These are phyloP conservation scores for Aspidoscelis tigris DNA, from an alignment of 2,113 vertebrate genomes.

Conservation along the genomic window DNA sequence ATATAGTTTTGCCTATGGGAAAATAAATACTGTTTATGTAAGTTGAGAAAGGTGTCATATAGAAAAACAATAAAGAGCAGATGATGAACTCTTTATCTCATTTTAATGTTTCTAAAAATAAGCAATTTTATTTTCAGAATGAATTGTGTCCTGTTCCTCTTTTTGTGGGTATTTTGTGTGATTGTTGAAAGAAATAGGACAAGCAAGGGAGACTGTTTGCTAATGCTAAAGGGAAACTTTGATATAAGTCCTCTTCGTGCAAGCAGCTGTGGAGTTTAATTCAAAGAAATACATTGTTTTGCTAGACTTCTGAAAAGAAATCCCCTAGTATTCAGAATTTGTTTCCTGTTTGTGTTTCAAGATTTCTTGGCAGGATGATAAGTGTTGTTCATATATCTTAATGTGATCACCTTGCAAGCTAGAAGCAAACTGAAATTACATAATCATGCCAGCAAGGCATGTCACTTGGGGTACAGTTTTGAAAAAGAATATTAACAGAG, in stretches of 20 bases:
- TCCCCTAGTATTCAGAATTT: conserved; percentile 28
- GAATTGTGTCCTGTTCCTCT: neutral
- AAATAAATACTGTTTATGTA: neutral
- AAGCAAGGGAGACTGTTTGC: neutral
- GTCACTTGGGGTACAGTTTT: conserved; percentile 71
- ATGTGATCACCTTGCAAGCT: conserved; percentile 54
- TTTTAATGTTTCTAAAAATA: neutral
- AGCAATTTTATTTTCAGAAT: conserved; percentile 6
- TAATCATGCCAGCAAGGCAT: conserved; percentile 62
- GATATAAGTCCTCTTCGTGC: neutral
- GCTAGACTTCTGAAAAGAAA: conserved; percentile 55
- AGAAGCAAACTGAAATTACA: conserved; percentile 61
- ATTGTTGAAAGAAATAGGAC: neutral
- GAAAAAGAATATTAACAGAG: conserved; percentile 75
- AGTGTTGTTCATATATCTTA: conserved; percentile 52
- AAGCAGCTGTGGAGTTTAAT: conserved; percentile 4
- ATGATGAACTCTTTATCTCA: neutral
- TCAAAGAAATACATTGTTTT: conserved; percentile 22
- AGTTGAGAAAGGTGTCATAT: neutral
- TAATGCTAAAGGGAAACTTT: neutral
- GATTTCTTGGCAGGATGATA: conserved; percentile 41
- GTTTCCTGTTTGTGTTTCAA: conserved; percentile 27
- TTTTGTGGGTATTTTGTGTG: conserved; percentile 1
- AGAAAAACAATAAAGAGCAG: neutral
- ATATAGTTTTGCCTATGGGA: neutral